Evolutionary conservation across 2,113 vertebrate species (phyloP), one percentile per base, ranked within the genome.

Genomic region (Stigmatopora argus): DNA sequence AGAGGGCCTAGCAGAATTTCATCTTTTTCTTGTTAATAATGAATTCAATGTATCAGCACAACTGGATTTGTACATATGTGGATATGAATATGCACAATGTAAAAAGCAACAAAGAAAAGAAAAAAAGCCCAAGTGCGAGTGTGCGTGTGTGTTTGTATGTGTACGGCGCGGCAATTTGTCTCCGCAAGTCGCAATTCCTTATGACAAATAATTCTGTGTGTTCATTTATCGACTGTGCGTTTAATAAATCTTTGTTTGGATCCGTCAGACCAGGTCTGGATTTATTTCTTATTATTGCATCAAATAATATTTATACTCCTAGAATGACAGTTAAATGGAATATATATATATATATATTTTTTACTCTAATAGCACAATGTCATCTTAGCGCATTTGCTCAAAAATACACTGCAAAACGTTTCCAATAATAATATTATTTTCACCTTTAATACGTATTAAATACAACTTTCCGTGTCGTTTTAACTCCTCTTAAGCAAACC

Each of bases 171-270:
- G 77, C 38, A 52, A 75, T 82, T 81, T 72, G 85, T 85, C 62
- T 70, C 75, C 45, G 79, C 52, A 77, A 83, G 70, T 78, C 77
- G 64, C 69, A 62, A 70, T 71, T 78, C 67, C 74, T 85, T 61
- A 65, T 63, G 21, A 80, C 78, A 78, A 78, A 69, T 35, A 74
- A 47, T 76, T 58, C 48, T 85, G 81, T 85, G 81, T 85, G 77
- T 82, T 84, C 64, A 77, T 81, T 84, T 69, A 79, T 70, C 48
- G 72, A 64, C 44, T 77, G 80, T 84, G 15, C 78, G 84, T 87
- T 85, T 84, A 88, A 85, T 88, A 88, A 87, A 88, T 77, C 65
- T 77, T 62, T 76, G 77, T 86, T 83, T 76, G 75, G 66, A 85
- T 70, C 76, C 52, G 81, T 72, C 74, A 69, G 55, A 81, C 56